These are phyloP conservation scores for Diaprepes abbreviatus DNA, from an alignment of 2,888 invertebrate genomes.

Conservation along the genomic window DNA sequence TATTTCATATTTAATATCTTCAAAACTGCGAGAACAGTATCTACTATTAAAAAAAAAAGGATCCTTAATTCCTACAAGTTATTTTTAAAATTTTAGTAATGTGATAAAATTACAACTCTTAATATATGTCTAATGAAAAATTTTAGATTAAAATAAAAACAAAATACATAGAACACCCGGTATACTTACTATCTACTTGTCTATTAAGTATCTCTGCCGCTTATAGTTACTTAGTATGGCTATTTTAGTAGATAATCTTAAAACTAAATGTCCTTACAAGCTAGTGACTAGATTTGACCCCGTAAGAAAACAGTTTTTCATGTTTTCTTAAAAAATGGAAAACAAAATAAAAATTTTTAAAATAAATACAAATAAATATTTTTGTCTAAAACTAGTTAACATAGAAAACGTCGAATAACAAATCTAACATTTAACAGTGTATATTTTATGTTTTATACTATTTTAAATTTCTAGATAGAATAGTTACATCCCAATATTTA, in stretches of 20 bases:
- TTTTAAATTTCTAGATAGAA: slow-evolving; percentile 5
- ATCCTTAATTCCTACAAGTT: too few species aligned
- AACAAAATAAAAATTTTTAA: slow-evolving; percentile 36
- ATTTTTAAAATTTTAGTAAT: too few species aligned
- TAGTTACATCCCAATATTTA: not conserved
- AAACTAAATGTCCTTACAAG: slow-evolving; percentile 34
- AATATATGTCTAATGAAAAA: too few species aligned
- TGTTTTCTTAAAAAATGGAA: slow-evolving; percentile 34
- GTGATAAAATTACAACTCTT: too few species aligned
- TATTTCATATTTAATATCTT: too few species aligned
- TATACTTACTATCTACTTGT: not conserved
- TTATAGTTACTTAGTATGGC: not conserved
- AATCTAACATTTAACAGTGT: slow-evolving; percentile 18
- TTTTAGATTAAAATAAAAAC: too few species aligned
- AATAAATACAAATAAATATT: slow-evolving; percentile 25
- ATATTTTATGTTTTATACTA: not conserved
- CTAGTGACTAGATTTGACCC: slow-evolving; percentile 50
- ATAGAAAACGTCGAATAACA: slow-evolving; percentile 17
- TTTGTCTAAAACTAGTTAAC: slow-evolving; percentile 48
- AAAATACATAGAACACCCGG: not conserved
- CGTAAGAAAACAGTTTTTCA: slow-evolving; percentile 32
- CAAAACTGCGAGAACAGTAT: too few species aligned
- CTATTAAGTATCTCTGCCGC: slow-evolving; percentile 1
- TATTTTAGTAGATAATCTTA: slow-evolving; percentile 9
- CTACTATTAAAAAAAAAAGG: too few species aligned